Evolutionary conservation across 2,797 vertebrate species (phyloP).

Genomic region (Adrianichthys oophorus): DNA sequence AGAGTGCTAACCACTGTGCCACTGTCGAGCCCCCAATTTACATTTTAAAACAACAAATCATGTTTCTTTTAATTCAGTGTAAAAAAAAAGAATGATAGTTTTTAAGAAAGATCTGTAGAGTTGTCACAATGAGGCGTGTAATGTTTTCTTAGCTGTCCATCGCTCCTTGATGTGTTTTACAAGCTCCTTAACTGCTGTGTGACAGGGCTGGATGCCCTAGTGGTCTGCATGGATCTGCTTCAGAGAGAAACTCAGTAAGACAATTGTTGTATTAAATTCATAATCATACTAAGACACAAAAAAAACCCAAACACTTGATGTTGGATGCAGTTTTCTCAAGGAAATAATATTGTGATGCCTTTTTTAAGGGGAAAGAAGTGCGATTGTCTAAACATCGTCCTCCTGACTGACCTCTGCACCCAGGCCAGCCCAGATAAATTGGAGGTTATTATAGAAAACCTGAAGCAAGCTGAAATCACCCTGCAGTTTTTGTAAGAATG

Average conservation of each 20-base stretch:
- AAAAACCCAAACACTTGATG: background rate
- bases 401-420: slow-evolving; percentile 89
- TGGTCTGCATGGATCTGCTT: slow-evolving; percentile 96
- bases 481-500: slow-evolving; percentile 93
- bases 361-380: slow-evolving; percentile 86
- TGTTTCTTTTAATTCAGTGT: no score
- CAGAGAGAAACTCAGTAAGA: slow-evolving; percentile 88
- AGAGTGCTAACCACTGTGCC: no score
- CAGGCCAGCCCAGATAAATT: slow-evolving; percentile 85
- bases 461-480: slow-evolving; percentile 84
- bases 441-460: slow-evolving; percentile 84
- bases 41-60: no score
- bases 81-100: no score
- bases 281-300: background rate
- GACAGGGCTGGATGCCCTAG: slow-evolving; percentile 91
- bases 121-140: no score
- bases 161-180: background rate
- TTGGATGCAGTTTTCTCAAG: background rate
- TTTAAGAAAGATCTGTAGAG: background rate
- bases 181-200: slow-evolving; percentile 53
- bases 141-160: background rate
- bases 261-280: background rate
- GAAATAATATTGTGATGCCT: background rate
- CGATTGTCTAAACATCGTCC: slow-evolving; percentile 83
- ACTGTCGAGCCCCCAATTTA: no score